Conservation (phyloP, 1,140 invertebrate species). For the Wasmannia auropunctata region DNA sequence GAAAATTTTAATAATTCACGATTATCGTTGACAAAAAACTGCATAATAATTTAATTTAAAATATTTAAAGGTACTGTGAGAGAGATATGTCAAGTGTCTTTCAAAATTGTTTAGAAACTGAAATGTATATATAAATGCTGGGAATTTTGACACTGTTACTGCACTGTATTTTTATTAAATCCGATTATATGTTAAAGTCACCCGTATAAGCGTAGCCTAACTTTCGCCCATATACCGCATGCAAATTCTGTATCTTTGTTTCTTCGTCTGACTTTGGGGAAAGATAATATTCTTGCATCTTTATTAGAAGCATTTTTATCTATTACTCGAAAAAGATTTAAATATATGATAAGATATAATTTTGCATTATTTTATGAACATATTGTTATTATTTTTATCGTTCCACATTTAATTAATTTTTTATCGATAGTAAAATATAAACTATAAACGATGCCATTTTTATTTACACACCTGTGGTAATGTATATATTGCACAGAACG, state of each 20-base stretch:
- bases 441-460: background rate
- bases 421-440: background rate
- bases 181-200: background rate
- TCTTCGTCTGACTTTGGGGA: conserved; percentile 13
- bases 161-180: background rate
- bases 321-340: background rate
- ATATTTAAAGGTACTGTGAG: background rate
- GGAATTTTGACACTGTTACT: background rate
- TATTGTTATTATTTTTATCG: background rate
- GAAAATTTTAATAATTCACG: background rate
- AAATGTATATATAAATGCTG: background rate
- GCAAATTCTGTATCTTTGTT: background rate
- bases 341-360: background rate
- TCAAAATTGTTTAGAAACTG: background rate
- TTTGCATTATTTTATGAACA: background rate
- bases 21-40: background rate
- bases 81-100: background rate
- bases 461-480: conserved; percentile 25
- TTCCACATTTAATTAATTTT: background rate
- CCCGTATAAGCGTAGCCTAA: conserved; percentile 5
- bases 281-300: background rate
- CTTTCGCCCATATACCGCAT: background rate
- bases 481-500: background rate
- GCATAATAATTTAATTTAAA: background rate
- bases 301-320: conserved; percentile 20